Percentiles rank a stretch among this genome's conserved stretches.
These are phyloP conservation scores for Euphonia xanthogaster DNA, from an alignment of 2,797 vertebrate species.

Conservation along the genomic window DNA sequence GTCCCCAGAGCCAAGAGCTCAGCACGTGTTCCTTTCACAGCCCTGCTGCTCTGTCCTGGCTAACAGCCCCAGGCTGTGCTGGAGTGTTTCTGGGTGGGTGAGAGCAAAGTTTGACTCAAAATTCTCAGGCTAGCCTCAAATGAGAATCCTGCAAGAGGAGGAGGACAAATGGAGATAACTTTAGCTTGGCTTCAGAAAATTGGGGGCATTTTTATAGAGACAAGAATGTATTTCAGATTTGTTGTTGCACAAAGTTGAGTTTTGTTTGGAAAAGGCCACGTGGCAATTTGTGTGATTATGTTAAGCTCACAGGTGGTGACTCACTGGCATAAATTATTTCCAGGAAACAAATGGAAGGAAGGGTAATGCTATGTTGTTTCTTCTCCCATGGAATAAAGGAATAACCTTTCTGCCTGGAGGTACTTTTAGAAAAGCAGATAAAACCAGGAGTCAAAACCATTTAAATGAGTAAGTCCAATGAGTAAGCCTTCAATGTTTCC, in stretches of 20 bases:
- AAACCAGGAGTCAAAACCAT: not conserved
- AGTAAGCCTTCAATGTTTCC: not conserved
- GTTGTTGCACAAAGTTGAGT: not conserved
- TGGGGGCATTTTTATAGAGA: not conserved
- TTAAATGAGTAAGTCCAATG: not conserved
- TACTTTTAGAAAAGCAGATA: not conserved
- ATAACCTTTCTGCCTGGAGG: not conserved
- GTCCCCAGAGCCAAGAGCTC: not conserved
- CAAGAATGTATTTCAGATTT: not conserved
- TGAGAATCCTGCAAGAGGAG: not conserved
- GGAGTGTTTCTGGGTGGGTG: not conserved
- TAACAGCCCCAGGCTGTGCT: not conserved
- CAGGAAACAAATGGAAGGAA: constrained; percentile 15
- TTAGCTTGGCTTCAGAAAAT: not conserved
- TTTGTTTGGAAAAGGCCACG: not conserved
- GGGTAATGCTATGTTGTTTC: not conserved
- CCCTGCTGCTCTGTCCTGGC: not conserved
- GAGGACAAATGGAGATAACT: constrained; percentile 5
- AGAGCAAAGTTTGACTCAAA: not conserved
- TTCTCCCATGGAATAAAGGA: not conserved
- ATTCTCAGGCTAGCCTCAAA: not conserved
- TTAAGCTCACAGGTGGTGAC: not conserved
- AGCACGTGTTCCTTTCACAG: not conserved
- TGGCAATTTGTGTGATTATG: not conserved
- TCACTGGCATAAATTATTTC: constrained; percentile 6